phyloP scores from a whole-genome alignment of 1,140 invertebrate genomes.

The Caerostris darwini region DNA sequence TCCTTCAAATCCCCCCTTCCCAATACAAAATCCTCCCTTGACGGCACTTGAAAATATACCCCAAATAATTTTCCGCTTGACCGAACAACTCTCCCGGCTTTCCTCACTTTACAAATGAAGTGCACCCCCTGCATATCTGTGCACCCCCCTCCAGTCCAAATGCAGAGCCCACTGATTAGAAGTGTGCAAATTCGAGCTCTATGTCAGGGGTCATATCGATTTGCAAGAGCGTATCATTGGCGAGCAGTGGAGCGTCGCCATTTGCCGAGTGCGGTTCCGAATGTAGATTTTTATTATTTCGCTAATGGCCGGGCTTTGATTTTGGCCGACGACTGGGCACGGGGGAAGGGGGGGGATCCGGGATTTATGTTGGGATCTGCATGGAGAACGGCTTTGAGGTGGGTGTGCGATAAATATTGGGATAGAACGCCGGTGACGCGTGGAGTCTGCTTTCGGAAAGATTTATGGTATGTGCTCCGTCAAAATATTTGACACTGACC shows the following conservation, averaged over 20 bases:
- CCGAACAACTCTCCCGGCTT: neutral
- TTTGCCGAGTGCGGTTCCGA: neutral
- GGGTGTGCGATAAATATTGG: neutral
- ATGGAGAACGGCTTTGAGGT: neutral
- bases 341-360: neutral
- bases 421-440: neutral
- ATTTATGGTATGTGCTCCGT: neutral
- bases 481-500: neutral
- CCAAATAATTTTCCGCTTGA: constrained; percentile 12
- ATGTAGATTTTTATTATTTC: constrained; percentile 8
- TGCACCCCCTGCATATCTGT: neutral
- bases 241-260: neutral
- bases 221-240: constrained; percentile 1
- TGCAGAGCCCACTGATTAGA: constrained; percentile 4
- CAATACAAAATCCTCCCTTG: neutral
- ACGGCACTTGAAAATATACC: neutral
- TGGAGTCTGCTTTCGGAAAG: neutral
- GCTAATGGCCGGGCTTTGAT: neutral
- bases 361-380: neutral
- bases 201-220: constrained; percentile 10
- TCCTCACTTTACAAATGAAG: neutral
- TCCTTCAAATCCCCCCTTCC: neutral
- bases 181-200: neutral
- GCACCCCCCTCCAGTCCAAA: neutral
- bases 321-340: neutral